Base-by-base conservation (phyloP, 2,113 vertebrate genomes). In the Perca fluviatilis region DNA sequence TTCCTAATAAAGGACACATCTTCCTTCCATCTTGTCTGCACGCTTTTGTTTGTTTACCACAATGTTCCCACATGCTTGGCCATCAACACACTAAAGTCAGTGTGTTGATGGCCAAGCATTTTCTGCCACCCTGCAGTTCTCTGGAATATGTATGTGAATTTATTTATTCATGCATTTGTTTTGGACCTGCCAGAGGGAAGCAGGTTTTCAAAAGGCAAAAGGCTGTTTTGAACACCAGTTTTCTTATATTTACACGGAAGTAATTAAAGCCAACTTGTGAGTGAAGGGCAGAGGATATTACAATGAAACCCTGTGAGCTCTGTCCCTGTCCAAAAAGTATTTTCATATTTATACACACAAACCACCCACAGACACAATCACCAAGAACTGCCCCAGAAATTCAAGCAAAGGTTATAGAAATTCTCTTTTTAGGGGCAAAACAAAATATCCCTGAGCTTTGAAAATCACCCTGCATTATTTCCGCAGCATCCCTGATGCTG, bases 361-460 rank as follows among this genome's bases (percentile, higher is more conserved):
- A 72, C 60, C 85, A 89, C 78, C 86, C 80, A 90, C 88, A 78
- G 80, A 89, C 77, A 78, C 85, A 92, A 85, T 86, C 83, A 85
- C 63, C 40, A 72, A 88, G 70, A 84, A 86, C 66, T 77, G 72
- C 86, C 79, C 33, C 77, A 85, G 73, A 92, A 90, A 84, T 85
- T 36, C 50, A 74, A 74, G 76, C 6, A 11, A 82, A 83, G 71
- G 62, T 77, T 84, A 86, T 61, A 84, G 68, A 85, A 83, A 79
- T 87, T 89, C 69, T 86, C 79, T 91, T 86, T 89, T 83, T 80
- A 77, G 74, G 79, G 25, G 4, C 61, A 61, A 89, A 88, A 88
- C 49, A 84, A 93, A 91, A 91, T 84, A 89, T 88, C 80, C 83
- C 63, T 50, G 74, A 88, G 88, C 87, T 85, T 82, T 77, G 47